Base-by-base conservation (phyloP, 1,140 invertebrate genomes). In the Zeugodacus cucurbitae region DNA sequence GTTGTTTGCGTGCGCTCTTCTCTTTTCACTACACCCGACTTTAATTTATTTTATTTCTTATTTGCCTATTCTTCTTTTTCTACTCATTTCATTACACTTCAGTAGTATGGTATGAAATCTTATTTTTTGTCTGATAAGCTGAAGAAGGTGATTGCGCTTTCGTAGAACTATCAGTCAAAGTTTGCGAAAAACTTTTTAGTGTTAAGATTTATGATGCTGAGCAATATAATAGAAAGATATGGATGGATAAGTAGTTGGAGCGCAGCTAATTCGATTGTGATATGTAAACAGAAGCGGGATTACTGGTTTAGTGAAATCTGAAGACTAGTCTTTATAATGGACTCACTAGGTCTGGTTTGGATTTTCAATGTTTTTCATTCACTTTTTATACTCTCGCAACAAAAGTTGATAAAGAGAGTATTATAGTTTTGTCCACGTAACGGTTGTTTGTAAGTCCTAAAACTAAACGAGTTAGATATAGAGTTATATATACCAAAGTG, bases 121-220 rank as follows among this genome's bases (percentile, higher is more conserved):
- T 26, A 62, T 62, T 26, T 62, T 62, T 62, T 62, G 58, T 10
- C 58, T 62, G 22, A 26, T 62, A 10, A 74, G 32, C 34, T 41
- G 17, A 6, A 74, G 41, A 41, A 37, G 67, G 32, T 37, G 34
- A 17, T 14, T 32, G 29, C 26, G 62, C 14, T 20, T 29, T 4
- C 17, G 14, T 7, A 74, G 41, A 74, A 74, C 67, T 74, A 74
- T 74, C 67, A 41, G 67, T 74, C 67, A 74, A 74, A 74, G 67
- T 74, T 37, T 37, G 67, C 34, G 67, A 37, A 74, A 37, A 74
- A 41, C 17, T 74, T 26, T 64, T 41, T 22, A 2, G 67, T 37
- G 22, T 14, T 74, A 74, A 74, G 67, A 74, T 74, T 74, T 74
- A 74, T 74, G 67, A 37, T 74, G 67, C 4, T 74, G 67, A 14